These are phyloP conservation scores for Tokudaia muenninki DNA, from an alignment of 2,797 vertebrate species.

Conservation along the genomic window DNA sequence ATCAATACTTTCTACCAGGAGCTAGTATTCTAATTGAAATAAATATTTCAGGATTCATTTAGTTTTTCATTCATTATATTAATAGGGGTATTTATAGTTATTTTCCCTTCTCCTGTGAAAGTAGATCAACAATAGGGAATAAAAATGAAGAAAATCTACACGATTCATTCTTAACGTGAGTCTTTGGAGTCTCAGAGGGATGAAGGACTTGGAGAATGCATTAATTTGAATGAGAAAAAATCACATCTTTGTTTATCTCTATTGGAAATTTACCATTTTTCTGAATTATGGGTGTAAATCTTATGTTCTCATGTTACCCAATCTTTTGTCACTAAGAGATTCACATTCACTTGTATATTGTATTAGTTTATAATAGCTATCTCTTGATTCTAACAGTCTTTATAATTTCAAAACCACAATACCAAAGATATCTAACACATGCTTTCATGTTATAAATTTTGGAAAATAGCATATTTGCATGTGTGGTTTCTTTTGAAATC, in stretches of 20 bases:
- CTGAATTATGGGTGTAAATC: constrained; percentile 24
- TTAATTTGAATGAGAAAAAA: neutral
- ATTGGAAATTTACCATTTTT: constrained; percentile 46
- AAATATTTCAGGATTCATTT: constrained; percentile 20
- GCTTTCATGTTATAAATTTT: constrained; percentile 19
- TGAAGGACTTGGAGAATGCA: neutral
- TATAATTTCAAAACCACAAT: constrained; percentile 47
- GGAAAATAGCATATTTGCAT: constrained; percentile 17
- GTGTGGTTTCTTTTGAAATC: neutral
- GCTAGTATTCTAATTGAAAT: constrained; percentile 45
- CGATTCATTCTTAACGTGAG: neutral
- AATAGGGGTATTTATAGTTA: neutral
- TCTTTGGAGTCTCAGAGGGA: neutral
- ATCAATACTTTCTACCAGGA: constrained; percentile 54
- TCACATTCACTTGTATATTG: constrained; percentile 28
- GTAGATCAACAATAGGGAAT: neutral
- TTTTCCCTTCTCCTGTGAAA: constrained; percentile 41
- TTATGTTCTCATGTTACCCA: neutral
- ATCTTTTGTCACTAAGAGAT: constrained; percentile 28
- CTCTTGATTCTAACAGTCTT: neutral
- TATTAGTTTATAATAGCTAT: neutral
- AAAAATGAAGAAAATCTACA: neutral
- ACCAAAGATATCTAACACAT: neutral
- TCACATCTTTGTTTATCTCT: neutral
- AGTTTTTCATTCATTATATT: constrained; percentile 45